Conservation (phyloP, 1,140 invertebrate species). For the Drosophila melanogaster region Release_6_plus_ISO1_MT NT_033777.3:9396001-9396500, state of each 20-base stretch:
- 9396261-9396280: slow-evolving; percentile 13
- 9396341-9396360: slow-evolving; percentile 34
- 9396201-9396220: slow-evolving; percentile 47
- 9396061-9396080: slow-evolving; percentile 12
- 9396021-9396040: slow-evolving; percentile 31
- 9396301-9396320: slow-evolving; percentile 55
- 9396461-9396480: neutral
- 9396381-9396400: slow-evolving; percentile 24
- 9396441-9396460: slow-evolving; percentile 15
- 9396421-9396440: slow-evolving; percentile 24
- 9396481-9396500: slow-evolving; percentile 28
- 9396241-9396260: slow-evolving; percentile 59
- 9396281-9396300: slow-evolving; percentile 35
- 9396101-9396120: neutral
- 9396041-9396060: slow-evolving; percentile 44
- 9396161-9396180: slow-evolving; percentile 58
- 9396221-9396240: slow-evolving; percentile 46
- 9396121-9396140: slow-evolving; percentile 28
- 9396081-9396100: neutral
- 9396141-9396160: slow-evolving; percentile 38
- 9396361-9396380: slow-evolving; percentile 58
- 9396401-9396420: slow-evolving; percentile 32
- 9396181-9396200: slow-evolving; percentile 33
- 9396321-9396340: slow-evolving; percentile 22
- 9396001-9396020: slow-evolving; percentile 54